Conservation (phyloP, 2,113 vertebrate genomes). For the Sclerurus mexicanus region DNA sequence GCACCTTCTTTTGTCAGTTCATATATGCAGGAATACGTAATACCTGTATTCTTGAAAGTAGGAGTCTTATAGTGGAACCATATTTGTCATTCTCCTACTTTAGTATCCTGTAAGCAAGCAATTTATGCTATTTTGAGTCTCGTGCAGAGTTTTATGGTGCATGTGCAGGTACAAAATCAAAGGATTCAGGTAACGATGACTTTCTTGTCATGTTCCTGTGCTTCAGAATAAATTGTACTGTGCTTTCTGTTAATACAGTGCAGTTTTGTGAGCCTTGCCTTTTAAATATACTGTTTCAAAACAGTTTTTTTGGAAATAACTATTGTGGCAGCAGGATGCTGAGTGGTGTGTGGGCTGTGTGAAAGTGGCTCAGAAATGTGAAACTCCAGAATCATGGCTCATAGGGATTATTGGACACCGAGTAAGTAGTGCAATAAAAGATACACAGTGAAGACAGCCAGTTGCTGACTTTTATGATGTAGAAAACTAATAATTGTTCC, state of each 20-base stretch:
- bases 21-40: background rate
- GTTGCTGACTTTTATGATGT: background rate
- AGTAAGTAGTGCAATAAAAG: background rate
- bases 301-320: slow-evolving; percentile 10
- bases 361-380: slow-evolving; percentile 22
- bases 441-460: background rate
- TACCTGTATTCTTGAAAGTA: background rate
- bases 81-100: background rate
- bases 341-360: slow-evolving; percentile 29
- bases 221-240: background rate
- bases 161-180: background rate
- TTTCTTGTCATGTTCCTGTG: background rate
- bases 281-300: slow-evolving; percentile 4
- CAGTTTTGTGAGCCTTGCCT: background rate
- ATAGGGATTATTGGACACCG: background rate
- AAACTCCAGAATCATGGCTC: background rate
- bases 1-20: background rate
- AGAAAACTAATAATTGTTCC: background rate
- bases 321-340: slow-evolving; percentile 26
- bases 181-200: background rate
- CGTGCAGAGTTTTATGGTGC: background rate
- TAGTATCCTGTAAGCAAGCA: background rate
- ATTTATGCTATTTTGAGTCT: background rate
- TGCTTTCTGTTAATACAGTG: background rate
- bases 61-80: background rate